Conservation (phyloP, 2,888 invertebrate species). For the Philereme transversata region DNA sequence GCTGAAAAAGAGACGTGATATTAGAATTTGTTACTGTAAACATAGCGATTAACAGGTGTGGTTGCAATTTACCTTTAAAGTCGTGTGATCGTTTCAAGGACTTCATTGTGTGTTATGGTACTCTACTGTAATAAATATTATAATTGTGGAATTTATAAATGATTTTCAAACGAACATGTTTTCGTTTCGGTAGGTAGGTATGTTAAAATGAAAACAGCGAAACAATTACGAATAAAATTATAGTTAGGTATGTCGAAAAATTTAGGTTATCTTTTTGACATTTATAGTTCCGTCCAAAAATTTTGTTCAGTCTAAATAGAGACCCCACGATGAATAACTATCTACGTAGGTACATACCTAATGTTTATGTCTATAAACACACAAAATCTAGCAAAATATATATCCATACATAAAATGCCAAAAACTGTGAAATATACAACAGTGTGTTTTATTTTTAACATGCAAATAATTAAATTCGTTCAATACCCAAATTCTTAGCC, state of each 20-base stretch:
- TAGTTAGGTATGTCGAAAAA: no score
- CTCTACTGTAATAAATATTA: background rate
- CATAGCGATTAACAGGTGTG: background rate
- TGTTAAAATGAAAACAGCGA: no score
- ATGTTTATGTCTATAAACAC: no score
- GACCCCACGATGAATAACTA: no score
- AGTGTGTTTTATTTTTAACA: no score
- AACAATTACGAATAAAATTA: no score
- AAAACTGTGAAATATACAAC: no score
- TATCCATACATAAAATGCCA: no score
- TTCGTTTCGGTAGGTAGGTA: background rate
- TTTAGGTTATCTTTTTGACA: slow-evolving; percentile 17
- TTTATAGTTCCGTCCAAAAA: slow-evolving; percentile 6
- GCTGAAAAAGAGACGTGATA: slow-evolving; percentile 59
- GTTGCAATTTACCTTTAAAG: slow-evolving; percentile 59
- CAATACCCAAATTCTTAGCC: background rate
- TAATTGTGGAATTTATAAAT: background rate
- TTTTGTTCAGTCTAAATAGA: no score
- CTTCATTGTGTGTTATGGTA: slow-evolving; percentile 54
- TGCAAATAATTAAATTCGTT: slow-evolving; percentile 3
- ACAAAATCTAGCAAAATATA: no score
- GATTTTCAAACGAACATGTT: background rate
- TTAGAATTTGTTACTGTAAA: slow-evolving; percentile 1
- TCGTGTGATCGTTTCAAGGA: slow-evolving; percentile 54
- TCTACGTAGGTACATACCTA: no score